Percentiles rank a stretch among this genome's conserved stretches.
Conservation (phyloP, 2,113 vertebrate genomes). For the Hemiprocne comata region DNA sequence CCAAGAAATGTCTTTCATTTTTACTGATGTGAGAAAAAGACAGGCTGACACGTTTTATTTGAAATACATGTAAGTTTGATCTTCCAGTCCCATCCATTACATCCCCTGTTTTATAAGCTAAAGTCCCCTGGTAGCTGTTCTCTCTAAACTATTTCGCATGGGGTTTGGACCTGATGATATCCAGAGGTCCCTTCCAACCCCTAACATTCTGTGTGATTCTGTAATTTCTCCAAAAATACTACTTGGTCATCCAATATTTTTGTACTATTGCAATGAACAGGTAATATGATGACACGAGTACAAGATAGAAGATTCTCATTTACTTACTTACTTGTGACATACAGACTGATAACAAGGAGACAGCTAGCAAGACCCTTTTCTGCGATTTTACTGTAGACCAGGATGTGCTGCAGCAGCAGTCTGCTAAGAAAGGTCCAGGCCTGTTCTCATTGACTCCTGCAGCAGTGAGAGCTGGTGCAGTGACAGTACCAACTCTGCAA, state of each 20-base stretch:
- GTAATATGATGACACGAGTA: background rate
- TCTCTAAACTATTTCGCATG: background rate
- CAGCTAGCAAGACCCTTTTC: background rate
- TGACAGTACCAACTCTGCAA: background rate
- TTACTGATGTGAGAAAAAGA: background rate
- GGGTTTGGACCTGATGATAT: no score
- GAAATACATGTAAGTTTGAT: background rate
- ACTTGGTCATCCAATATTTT: background rate
- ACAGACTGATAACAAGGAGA: background rate
- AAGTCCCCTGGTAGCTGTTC: background rate
- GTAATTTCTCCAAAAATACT: background rate
- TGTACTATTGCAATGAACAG: background rate
- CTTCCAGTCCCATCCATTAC: background rate
- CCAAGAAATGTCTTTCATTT: background rate
- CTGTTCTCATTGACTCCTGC: background rate
- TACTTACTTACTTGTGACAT: background rate
- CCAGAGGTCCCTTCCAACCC: no score
- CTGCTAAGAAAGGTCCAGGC: background rate
- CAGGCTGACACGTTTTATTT: background rate
- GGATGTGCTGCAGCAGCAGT: background rate
- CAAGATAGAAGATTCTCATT: background rate
- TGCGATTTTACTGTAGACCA: background rate
- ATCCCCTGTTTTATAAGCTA: background rate
- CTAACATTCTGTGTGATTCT: no score
- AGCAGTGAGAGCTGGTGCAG: background rate